Evolutionary conservation across 2,797 vertebrate species (phyloP), one percentile per base, ranked within the genome.

Genomic region (Hapalemur alaotrensis): DNA sequence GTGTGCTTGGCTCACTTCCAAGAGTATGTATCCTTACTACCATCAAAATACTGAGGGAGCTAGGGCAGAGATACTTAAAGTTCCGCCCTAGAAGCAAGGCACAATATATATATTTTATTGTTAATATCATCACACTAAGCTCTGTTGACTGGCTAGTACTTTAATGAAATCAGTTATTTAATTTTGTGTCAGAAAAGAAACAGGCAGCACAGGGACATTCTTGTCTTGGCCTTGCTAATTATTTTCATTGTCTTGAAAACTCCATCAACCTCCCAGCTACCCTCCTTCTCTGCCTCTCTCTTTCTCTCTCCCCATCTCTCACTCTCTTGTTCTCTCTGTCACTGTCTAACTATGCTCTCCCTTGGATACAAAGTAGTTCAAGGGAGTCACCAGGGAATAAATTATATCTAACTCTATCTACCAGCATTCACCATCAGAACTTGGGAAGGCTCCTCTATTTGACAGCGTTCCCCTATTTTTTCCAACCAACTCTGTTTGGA

Each of bases 1-100:
- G 20, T 67, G 61, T 83, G 75, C 82, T 85, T 96, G 97, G 96
- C 86, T 84, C 23, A 30, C 12, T 83, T 95, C 95, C 97, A 97
- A 78, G 28, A 82, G 52, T 17, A 70, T 57, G 52, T 32, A 93
- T 93, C 52, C 0, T 86, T 80, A 81, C n/a, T 81, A 79, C 84
- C 92, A 93, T 96, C 79, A 96, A 95, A 97, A 87, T 87, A 95
- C 78, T 2, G 59, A 94, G 70, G 46, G 65, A 91, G 70, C 48
- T 50, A n/a, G 32, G 57, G 52, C 70, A 93, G 82, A 94, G 95
- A 96, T 25, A 69, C 83, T 70, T 93, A 8, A 82, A 92, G 65
- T 91, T 76, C 88, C 75, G 83, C 1, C 11, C 63, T 76, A 48
- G 65, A 95, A 92, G 67, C 48, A 67, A 91, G 73, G 65, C 41